Percentiles rank a stretch among this genome's conserved stretches.
phyloP scores from a whole-genome alignment of 37 sponge, comb jelly and placozoan genomes.

The Corticium candelabrum region DNA sequence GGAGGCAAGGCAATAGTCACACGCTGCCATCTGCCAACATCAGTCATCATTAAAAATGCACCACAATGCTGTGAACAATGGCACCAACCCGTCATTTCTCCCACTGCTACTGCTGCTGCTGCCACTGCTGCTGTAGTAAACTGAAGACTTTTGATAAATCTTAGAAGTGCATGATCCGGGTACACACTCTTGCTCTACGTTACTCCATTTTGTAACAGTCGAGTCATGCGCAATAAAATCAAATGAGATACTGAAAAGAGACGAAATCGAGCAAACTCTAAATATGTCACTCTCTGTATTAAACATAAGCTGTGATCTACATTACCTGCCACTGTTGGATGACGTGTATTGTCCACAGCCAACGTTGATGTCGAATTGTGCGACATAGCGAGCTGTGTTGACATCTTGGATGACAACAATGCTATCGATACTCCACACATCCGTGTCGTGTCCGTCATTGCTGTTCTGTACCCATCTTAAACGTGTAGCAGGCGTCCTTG shows the following conservation, averaged over 20 bases:
- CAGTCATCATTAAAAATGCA: too few relatives aligned
- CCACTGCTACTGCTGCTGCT: too few relatives aligned
- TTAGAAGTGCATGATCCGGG: neutral
- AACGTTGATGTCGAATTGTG: neutral
- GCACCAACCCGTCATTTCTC: too few relatives aligned
- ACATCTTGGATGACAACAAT: neutral
- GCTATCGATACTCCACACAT: neutral
- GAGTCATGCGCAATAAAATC: neutral
- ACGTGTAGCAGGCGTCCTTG: neutral
- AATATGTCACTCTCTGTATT: neutral
- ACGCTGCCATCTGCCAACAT: conserved; percentile 1
- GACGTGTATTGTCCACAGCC: conserved; percentile 1
- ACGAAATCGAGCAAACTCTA: neutral
- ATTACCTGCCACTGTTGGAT: neutral
- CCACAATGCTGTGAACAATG: too few relatives aligned
- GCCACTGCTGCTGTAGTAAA: conserved; percentile 2
- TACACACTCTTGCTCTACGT: neutral
- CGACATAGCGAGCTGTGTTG: neutral
- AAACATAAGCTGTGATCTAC: too few relatives aligned
- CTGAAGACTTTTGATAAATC: neutral
- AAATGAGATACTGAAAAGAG: neutral
- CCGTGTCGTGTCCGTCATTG: neutral
- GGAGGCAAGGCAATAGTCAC: neutral
- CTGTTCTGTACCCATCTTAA: neutral
- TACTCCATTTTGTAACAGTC: neutral